Base-by-base conservation (phyloP, 2,797 vertebrate genomes). In the Sphenopsis melanotis region DNA sequence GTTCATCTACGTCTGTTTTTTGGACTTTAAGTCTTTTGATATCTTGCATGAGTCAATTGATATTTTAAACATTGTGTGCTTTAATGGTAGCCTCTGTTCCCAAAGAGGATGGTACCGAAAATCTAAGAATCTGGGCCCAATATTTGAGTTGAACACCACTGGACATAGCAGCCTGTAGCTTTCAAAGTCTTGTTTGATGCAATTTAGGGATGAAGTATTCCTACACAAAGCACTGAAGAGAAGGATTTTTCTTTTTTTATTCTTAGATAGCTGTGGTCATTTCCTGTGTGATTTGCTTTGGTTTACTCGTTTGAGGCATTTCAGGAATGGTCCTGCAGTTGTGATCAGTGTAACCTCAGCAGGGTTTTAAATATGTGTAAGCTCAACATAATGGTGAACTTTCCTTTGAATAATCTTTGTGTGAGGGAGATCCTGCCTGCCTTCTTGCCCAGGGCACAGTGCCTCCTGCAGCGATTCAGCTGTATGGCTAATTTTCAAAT, bases 401-500 rank as follows among this genome's bases (percentile, higher is more conserved):
- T 93, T 95, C 90, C 29, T 97, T 97, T 95, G 93, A 95, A 93
- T 94, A 95, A 95, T 95, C 87, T 90, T 75, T 82, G 74, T 69
- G 34, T 69, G 56, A 55, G 80, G 91, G 78, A 59, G 78, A 92
- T 85, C 76, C 68, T 79, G 90, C 90, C 72, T 84, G 81, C 56
- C 72, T 70, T 47, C 83, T 53, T 80, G 41, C 66, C 66, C 87
- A 76, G 83, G 87, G 84, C 6, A n/a, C 57, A 63, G 12, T 14
- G 60, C 70, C 79, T 95, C 94, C 95, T 86, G 94, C 79, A 32
- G 94, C 1, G 89, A 74, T 96, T 95, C 87, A 95, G 95, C 93
- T 96, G 94, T 94, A 95, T 74, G 90, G 89, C 92, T 96, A 94
- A 93, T 96, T 95, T 96, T 97, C 95, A 96, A 94, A 91, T 94